Conservation (phyloP, 1,140 invertebrate genomes). For the Paracyclopina nana region DNA sequence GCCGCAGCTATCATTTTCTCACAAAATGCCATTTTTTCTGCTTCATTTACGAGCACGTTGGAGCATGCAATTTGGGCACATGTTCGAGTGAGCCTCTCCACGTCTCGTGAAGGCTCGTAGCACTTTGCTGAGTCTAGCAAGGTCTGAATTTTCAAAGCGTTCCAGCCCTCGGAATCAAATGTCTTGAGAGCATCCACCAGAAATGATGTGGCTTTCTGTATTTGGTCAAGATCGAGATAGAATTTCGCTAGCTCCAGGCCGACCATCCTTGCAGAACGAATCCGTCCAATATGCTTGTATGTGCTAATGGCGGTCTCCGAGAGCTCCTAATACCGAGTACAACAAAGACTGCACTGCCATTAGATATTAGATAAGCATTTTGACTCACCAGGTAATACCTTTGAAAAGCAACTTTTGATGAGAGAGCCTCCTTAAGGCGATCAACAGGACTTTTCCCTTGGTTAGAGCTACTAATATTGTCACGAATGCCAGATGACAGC, state of each 20-base stretch:
- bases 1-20: neutral
- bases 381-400: constrained; percentile 52
- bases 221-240: constrained; percentile 53
- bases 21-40: neutral
- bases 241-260: constrained; percentile 72
- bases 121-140: neutral
- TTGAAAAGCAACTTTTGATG: constrained; percentile 67
- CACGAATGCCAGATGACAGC: constrained; percentile 2
- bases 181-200: constrained; percentile 62
- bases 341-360: neutral
- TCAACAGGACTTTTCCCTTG: constrained; percentile 38
- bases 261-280: constrained; percentile 60
- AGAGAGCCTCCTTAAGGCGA: constrained; percentile 69
- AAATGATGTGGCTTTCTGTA: constrained; percentile 68
- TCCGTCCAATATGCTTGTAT: constrained; percentile 78
- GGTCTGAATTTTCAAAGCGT: constrained; percentile 1
- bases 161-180: constrained; percentile 69
- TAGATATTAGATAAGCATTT: too few relatives aligned
- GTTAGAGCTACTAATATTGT: neutral
- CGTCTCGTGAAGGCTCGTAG: neutral
- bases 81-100: neutral
- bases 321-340: constrained; percentile 36
- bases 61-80: constrained; percentile 1
- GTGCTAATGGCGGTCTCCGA: constrained; percentile 88
- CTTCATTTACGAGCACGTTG: neutral